Base-by-base conservation (phyloP, 2,113 vertebrate genomes). In the Ceyx margarethae region DNA sequence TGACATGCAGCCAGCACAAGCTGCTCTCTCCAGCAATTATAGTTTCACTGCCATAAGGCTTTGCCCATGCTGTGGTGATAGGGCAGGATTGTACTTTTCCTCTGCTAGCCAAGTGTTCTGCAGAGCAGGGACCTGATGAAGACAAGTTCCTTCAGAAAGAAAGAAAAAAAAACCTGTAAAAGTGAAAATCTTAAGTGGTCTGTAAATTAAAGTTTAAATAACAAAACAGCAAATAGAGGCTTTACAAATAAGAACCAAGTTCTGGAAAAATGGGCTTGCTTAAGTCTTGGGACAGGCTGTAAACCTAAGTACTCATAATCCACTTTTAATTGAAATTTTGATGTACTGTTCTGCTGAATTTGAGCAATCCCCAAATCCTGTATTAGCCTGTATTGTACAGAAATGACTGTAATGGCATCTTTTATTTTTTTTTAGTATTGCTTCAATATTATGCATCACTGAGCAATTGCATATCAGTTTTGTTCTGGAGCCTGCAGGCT, bases 311-410 rank as follows among this genome's bases (percentile, higher is more conserved):
- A 67, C 18, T 58, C 20, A 21, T 33, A 94, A 94, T 81, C 79
- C 75, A 67, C 31, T 85, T 92, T 57, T 91, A 85, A 92, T 46
- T 95, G 73, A 85, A 93, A 75, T 83, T 93, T 91, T 94, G 35
- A 37, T 75, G 85, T 85, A 82, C 46, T 85, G 20, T 82, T 90
- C 65, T 90, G 48, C 64, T 90, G 72, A 87, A 77, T 88, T 60
- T 71, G 62, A 85, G 45, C 73, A 90, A n/a, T 45, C 79, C 29
- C 14, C 2, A 15, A 56, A 48, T 91, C n/a, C 56, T 91, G 11
- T 74, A 29, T 87, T 91, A 87, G 78, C 51, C 46, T 79, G 10
- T 89, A n/a, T 72, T 73, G 46, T 66, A 64, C 33, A 64, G 42
- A 93, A 92, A 69, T 91, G 12, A 87, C 79, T 83, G 42, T 35